Evolutionary conservation across 2,113 vertebrate genomes (phyloP).

Genomic region (Brienomyrus brachyistius): DNA sequence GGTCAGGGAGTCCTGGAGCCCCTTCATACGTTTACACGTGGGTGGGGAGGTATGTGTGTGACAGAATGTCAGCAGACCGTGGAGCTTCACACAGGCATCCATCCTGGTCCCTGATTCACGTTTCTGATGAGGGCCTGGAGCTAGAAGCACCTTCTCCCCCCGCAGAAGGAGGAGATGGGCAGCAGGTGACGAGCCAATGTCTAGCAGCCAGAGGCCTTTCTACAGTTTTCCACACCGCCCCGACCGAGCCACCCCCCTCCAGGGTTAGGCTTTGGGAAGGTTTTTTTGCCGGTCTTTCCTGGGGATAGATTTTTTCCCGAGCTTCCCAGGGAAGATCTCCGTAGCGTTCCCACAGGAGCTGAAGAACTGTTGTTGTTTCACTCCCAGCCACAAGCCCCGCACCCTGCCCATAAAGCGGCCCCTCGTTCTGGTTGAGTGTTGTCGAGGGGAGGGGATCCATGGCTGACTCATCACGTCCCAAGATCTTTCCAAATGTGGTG

Average conservation of each 20-base stretch:
- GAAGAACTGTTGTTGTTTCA: not conserved
- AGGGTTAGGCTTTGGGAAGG: too few relatives aligned
- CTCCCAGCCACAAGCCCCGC: not conserved
- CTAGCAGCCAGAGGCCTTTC: not conserved
- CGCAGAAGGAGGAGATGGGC: not conserved
- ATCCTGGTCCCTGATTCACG: not conserved
- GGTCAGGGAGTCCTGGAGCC: not conserved
- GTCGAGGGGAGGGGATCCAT: not conserved
- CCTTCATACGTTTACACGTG: not conserved
- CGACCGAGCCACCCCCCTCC: not conserved
- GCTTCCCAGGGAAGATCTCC: not conserved
- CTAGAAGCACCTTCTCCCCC: not conserved
- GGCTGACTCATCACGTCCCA: not conserved
- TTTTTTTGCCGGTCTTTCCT: not conserved
- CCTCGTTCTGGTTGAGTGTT: not conserved
- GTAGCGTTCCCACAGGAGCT: not conserved
- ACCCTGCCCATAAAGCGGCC: not conserved
- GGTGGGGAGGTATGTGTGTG: not conserved
- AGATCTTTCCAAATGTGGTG: not conserved
- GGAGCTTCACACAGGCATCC: not conserved
- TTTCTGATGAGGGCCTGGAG: not conserved
- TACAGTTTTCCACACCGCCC: too few relatives aligned
- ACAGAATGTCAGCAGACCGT: not conserved
- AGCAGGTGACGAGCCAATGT: not conserved
- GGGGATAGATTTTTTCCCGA: not conserved